Evolutionary conservation across 2,888 invertebrate species (phyloP), one percentile per base, ranked within the genome.

Genomic region (Drosophila buzzatii): DNA sequence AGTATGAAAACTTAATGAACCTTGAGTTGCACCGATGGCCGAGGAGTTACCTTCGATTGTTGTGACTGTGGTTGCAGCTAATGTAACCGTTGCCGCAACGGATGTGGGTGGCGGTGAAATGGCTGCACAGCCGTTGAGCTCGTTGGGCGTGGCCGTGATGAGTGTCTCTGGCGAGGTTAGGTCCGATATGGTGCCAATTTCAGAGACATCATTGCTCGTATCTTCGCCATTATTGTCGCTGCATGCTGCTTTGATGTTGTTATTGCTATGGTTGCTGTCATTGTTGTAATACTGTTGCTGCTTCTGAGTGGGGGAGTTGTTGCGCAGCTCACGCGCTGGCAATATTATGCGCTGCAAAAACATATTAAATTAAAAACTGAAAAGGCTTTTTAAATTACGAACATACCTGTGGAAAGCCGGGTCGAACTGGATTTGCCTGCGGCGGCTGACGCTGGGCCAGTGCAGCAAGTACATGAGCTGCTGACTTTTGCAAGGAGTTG

Each of bases 361-460:
- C 18, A n/a, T 7, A 18, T 42, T 8, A 10, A 18, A 39, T 18
- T 47, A 12, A n/a, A n/a, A 12, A 37, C 7, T 27, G 7, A 37
- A 18, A 8, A 6, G 5, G 5, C 4, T 16, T 37, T 20, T 16
- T 0, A 27, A 39, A 39, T 16, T n/a, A n/a, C n/a, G 7, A 14
- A 5, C 9, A 12, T 37, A 93, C 93, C 94, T 97, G 97, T 73
- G 98, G 98, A 94, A 98, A 98, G 18, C 98, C 98, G 56, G 98
- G 98, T 83, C 97, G 94, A 49, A 97, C 96, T 72, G 96, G 95
- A 92, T 96, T 95, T 20, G 66, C 61, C 55, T 89, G 89, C 14
- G 70, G 76, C 39, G 70, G 82, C 66, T 82, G 86, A 42, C 71
- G 72, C 49, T 81, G 82, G 12, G 78, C 76, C 14, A 85, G 45